These are phyloP conservation scores for Hypolimnas misippus DNA, from an alignment of 2,888 invertebrate genomes.

Conservation along the genomic window DNA sequence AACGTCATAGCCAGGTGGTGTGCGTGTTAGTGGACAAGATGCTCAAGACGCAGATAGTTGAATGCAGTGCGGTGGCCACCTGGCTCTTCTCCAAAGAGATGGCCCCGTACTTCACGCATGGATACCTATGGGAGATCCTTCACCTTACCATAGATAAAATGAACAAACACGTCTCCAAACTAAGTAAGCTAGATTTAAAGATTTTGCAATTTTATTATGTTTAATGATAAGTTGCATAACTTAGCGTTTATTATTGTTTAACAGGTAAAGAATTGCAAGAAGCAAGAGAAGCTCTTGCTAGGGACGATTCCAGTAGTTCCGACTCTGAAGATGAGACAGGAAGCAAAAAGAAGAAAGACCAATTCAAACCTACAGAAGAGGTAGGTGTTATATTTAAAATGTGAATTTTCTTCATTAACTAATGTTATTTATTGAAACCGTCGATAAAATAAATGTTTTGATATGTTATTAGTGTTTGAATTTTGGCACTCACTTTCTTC, in stretches of 20 bases:
- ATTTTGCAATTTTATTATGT: background rate
- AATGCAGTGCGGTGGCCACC: constrained; percentile 98
- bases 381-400: constrained; percentile 52
- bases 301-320: constrained; percentile 91
- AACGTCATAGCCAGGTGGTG: constrained; percentile 98
- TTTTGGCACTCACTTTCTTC: too few species aligned
- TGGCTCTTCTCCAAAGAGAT: constrained; percentile 99
- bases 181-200: too few species aligned
- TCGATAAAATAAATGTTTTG: too few species aligned
- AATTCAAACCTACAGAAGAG: constrained; percentile 86
- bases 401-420: background rate
- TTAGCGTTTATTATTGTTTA: too few species aligned
- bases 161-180: constrained; percentile 96
- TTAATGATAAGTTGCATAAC: background rate
- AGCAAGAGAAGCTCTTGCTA: constrained; percentile 93
- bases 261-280: constrained; percentile 90
- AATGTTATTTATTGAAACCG: too few species aligned
- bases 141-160: constrained; percentile 98
- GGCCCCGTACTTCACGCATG: constrained; percentile 95
- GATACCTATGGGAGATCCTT: constrained; percentile 98
- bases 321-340: constrained; percentile 91
- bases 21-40: constrained; percentile 98
- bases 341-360: constrained; percentile 81
- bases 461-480: too few species aligned
- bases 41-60: constrained; percentile 98